Percentiles rank a stretch among this genome's conserved stretches.
Evolutionary conservation across 2,113 vertebrate species (phyloP).

Genomic region (Aegithalos caudatus): DNA sequence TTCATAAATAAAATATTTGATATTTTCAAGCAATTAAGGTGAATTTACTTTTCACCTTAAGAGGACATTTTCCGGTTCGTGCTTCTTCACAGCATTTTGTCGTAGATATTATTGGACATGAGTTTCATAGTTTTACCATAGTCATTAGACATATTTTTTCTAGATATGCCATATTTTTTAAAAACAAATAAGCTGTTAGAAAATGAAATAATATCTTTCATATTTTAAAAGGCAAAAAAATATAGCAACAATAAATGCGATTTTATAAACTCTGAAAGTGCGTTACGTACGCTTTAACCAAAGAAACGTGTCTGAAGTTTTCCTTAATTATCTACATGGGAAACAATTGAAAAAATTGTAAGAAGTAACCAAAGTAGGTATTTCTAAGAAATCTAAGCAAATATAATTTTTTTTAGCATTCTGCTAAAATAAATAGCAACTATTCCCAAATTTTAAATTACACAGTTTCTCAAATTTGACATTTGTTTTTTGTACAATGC

Average conservation of each 20-base stretch:
- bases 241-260: background rate
- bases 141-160: background rate
- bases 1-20: background rate
- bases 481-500: background rate
- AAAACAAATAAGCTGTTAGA: background rate
- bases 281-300: background rate
- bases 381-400: background rate
- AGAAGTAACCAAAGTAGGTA: background rate
- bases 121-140: background rate
- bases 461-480: background rate
- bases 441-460: background rate
- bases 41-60: background rate
- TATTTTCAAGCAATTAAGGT: background rate
- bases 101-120: background rate
- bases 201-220: background rate
- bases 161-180: background rate
- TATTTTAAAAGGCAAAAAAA: background rate
- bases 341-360: background rate
- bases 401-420: background rate
- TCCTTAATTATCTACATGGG: background rate
- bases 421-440: background rate
- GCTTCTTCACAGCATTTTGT: background rate
- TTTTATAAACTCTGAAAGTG: background rate
- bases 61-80: background rate
- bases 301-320: background rate